Evolutionary conservation across 2,797 vertebrate genomes (phyloP).

Genomic region (Danio aesculapii): DNA sequence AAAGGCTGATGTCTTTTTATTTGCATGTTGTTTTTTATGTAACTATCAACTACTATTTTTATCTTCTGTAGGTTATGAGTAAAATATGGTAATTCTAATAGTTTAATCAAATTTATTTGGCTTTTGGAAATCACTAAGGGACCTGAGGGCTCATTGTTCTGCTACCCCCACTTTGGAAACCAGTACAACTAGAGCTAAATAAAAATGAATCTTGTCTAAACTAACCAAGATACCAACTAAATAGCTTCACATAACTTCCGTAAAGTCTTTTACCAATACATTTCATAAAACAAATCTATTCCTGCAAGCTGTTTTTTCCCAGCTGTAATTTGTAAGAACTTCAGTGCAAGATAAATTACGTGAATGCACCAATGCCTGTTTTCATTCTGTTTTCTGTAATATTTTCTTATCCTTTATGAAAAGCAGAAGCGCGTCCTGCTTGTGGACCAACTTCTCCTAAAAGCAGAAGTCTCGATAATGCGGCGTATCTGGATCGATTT

Average conservation of each 20-base stretch:
- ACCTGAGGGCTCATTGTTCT: no score
- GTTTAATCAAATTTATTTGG: no score
- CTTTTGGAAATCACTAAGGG: no score
- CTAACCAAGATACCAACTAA: neutral
- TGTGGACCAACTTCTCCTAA: constrained; percentile 18
- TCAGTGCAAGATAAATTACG: neutral
- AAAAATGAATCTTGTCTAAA: neutral
- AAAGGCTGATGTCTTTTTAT: no score
- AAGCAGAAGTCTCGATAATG: constrained; percentile 41
- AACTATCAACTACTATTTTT: no score
- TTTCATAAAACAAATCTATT: neutral
- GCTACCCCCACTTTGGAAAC: no score
- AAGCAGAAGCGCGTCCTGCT: constrained; percentile 7
- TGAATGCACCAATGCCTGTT: neutral
- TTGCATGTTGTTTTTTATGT: no score
- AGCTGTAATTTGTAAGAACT: neutral
- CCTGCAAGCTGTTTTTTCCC: neutral
- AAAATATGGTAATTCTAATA: no score
- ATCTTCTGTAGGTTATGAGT: no score
- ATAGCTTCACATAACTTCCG: neutral
- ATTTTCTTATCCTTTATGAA: constrained; percentile 15
- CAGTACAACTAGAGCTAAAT: no score
- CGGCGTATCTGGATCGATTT: constrained; percentile 32
- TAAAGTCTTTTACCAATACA: neutral
- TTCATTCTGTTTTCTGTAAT: constrained; percentile 4